A percentile compares a stretch with the other conserved stretches of the same genome.
Conservation (phyloP, 2,113 vertebrate genomes). For the Eretmochelys imbricata region DNA sequence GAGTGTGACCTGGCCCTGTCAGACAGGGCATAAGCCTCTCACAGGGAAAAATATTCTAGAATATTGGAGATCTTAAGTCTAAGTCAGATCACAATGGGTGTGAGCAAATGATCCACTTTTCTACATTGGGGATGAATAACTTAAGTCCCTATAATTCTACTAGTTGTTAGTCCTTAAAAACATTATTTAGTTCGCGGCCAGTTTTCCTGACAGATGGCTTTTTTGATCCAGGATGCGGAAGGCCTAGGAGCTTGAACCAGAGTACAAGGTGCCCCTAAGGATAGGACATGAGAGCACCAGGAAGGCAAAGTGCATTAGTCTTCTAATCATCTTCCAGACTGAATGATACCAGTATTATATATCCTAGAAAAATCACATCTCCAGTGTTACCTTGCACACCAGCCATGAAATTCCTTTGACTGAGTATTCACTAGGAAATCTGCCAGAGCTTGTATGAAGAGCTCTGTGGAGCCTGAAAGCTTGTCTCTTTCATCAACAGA, state of each 20-base stretch:
- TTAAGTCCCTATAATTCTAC: not conserved
- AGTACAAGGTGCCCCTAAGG: accelerated
- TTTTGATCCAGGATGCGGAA: not conserved
- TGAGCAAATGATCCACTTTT: not conserved
- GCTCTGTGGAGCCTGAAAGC: not conserved
- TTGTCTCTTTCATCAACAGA: not conserved
- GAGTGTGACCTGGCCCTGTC: not conserved
- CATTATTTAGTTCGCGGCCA: not conserved
- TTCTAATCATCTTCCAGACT: not conserved
- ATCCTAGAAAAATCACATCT: not conserved
- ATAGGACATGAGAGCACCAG: not conserved
- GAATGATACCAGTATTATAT: not conserved
- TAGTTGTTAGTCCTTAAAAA: not conserved
- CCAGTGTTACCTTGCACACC: not conserved
- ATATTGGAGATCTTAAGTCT: not conserved
- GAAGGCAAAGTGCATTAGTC: accelerated
- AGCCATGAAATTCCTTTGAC: not conserved
- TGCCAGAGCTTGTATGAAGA: not conserved
- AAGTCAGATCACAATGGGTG: not conserved
- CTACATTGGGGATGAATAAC: not conserved
- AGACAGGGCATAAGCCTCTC: not conserved
- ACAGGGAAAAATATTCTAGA: not conserved
- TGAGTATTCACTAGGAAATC: not conserved
- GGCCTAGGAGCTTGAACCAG: not conserved
- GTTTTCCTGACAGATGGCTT: not conserved